These are phyloP conservation scores for Caenorhabditis plicata DNA, from an alignment of 2,888 invertebrate species.

Conservation along the genomic window DNA sequence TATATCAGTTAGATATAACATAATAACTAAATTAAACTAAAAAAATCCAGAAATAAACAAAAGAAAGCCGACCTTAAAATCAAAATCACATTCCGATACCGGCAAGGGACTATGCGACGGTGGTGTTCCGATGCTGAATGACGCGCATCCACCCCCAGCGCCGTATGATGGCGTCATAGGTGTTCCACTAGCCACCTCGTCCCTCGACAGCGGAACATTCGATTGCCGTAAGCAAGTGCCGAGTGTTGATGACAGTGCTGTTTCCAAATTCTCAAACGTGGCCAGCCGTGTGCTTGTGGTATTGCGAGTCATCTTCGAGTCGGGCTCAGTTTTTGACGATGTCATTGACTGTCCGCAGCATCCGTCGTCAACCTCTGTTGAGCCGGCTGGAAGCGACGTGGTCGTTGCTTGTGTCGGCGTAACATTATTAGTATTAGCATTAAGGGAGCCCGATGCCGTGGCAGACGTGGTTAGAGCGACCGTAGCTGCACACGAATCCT, in stretches of 20 bases:
- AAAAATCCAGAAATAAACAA: too few species aligned
- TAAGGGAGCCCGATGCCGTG: too few species aligned
- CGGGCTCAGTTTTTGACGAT: slow-evolving; percentile 21
- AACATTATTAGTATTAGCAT: too few species aligned
- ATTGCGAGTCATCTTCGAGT: slow-evolving; percentile 17
- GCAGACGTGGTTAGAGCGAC: too few species aligned
- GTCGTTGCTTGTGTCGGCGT: not conserved
- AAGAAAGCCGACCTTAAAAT: slow-evolving; percentile 22
- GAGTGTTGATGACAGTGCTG: slow-evolving; percentile 45
- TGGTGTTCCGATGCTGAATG: slow-evolving; percentile 43
- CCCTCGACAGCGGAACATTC: slow-evolving; percentile 31
- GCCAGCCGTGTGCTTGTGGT: slow-evolving; percentile 33
- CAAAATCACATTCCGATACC: slow-evolving; percentile 41
- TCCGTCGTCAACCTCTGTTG: slow-evolving; percentile 18
- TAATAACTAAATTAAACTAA: too few species aligned
- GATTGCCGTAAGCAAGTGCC: slow-evolving; percentile 36
- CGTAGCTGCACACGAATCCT: slow-evolving; percentile 7
- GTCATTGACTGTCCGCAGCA: slow-evolving; percentile 29
- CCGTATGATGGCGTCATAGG: slow-evolving; percentile 12
- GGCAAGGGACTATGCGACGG: slow-evolving; percentile 38
- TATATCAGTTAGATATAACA: too few species aligned
- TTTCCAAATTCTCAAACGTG: slow-evolving; percentile 44
- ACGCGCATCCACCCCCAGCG: slow-evolving; percentile 7
- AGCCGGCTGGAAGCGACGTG: not conserved
- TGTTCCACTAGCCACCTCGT: slow-evolving; percentile 15